Evolutionary conservation across 2,888 invertebrate genomes (phyloP), one percentile per base, ranked within the genome.

Genomic region (Scotopteryx bipunctaria): DNA sequence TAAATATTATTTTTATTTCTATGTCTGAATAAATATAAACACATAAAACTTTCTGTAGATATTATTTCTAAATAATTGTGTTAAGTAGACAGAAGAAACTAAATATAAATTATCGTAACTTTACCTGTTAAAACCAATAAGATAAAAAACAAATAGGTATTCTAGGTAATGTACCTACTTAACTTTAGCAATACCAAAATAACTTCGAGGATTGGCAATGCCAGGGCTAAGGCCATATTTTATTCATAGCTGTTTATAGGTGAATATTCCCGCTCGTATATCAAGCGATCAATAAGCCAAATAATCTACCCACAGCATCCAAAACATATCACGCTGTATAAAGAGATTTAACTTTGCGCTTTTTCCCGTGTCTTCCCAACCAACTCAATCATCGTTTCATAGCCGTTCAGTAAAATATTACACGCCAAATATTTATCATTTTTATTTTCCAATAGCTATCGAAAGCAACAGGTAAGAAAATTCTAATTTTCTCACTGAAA

Each of bases 381-480:
- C 6, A 16, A n/a, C 35, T 21, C 31, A 19, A 36, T 38, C 16
- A 5, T 5, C 16, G 14, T 41, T 31, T 32, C 31, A 23, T 31
- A 19, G 31, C 31, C 19, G 25, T 9, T 25, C 9, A 31, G 8
- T 11, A 31, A 29, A 31, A 41, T 19, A 38, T 15, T 25, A 21
- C 17, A 17, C 6, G 8, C 9, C 15, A 36, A 35, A 43, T 35
- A 35, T 35, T 21, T 31, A 31, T 42, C 19, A 40, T 32, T 37
- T 21, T 47, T 8, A 41, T 17, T 40, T 32, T 32, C 23, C 38
- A 13, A 46, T 40, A 17, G 25, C 38, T 25, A 32, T 21, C 19
- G n/a, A 15, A n/a, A 43, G 23, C 49, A 50, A 50, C 49, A 50
- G 49, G 49, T 49, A 17, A 33, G 6, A 29, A 25, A 25, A 27